Conservation (phyloP, 1,140 invertebrate genomes). For the Brachystomella parvula region DNA sequence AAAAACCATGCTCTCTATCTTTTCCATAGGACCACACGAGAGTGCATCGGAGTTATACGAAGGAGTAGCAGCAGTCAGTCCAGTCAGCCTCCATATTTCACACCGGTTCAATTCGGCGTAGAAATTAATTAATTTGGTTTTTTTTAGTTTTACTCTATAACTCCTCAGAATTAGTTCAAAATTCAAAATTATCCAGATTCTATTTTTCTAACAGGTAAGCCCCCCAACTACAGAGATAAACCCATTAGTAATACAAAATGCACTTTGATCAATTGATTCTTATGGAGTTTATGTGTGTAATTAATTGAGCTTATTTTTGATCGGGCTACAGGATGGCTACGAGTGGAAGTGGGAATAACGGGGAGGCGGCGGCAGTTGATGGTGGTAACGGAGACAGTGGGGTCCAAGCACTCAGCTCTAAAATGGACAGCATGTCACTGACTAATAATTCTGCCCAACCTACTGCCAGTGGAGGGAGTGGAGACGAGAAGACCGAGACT, state of each 20-base stretch:
- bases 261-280: not conserved
- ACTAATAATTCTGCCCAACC: not conserved
- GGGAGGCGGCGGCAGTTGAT: not conserved
- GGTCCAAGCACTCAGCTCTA: not conserved
- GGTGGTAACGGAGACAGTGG: not conserved
- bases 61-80: no score
- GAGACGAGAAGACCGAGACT: slow-evolving; percentile 5
- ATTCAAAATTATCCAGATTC: slow-evolving; percentile 36
- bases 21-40: no score
- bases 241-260: not conserved
- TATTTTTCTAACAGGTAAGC: slow-evolving; percentile 11
- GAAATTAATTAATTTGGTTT: not conserved
- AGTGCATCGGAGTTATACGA: no score
- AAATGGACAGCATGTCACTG: not conserved
- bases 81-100: slow-evolving; percentile 37
- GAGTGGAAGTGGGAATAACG: slow-evolving; percentile 13
- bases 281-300: not conserved
- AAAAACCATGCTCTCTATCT: no score
- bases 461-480: not conserved
- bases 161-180: slow-evolving; percentile 32
- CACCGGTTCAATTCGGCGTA: slow-evolving; percentile 29
- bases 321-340: slow-evolving; percentile 1
- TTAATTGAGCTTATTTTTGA: slow-evolving; percentile 2
- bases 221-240: slow-evolving; percentile 31
- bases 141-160: slow-evolving; percentile 25